Conservation (phyloP, 2,797 vertebrate species). For the Cossypha polioptera region DNA sequence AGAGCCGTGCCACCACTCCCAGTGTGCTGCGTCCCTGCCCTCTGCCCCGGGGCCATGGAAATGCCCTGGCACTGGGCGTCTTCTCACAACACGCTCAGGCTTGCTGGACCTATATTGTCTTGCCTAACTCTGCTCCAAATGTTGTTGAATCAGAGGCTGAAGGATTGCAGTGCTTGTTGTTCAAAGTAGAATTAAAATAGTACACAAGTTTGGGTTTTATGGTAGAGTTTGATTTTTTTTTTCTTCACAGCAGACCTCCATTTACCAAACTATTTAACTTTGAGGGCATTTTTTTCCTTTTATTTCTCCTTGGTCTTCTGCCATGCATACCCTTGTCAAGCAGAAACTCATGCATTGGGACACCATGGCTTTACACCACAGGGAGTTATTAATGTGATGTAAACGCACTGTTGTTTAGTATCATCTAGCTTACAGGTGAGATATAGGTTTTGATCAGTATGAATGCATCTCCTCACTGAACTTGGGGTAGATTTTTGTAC, state of each 20-base stretch:
- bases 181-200: background rate
- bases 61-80: background rate
- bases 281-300: background rate
- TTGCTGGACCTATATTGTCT: background rate
- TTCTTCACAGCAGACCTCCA: background rate
- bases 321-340: background rate
- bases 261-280: background rate
- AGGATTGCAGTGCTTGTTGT: background rate
- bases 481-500: background rate
- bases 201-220: background rate
- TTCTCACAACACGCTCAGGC: background rate
- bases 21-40: background rate
- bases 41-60: conserved; percentile 2
- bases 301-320: background rate
- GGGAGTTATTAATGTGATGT: background rate
- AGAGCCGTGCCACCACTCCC: accelerated
- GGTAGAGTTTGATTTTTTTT: background rate
- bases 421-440: background rate
- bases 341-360: background rate
- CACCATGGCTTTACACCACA: background rate
- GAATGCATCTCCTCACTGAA: background rate
- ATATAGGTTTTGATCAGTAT: background rate
- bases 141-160: background rate
- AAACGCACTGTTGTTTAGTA: background rate
- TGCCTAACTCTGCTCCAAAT: background rate